Evolutionary conservation across 1,140 invertebrate genomes (phyloP).

Genomic region (Hyposmocoma kahamanoa): DNA sequence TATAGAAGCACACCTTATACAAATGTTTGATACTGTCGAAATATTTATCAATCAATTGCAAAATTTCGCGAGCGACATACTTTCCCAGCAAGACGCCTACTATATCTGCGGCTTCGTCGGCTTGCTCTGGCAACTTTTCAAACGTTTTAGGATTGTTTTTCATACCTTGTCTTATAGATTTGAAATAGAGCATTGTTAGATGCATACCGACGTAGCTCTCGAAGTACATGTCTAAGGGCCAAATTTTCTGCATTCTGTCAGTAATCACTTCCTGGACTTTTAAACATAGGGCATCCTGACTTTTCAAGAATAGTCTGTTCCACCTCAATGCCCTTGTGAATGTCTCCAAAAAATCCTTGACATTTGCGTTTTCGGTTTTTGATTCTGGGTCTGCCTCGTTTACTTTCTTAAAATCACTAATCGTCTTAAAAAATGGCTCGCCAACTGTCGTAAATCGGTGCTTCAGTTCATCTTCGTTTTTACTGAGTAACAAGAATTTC

Average conservation of each 20-base stretch:
- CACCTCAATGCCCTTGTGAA: constrained; percentile 32
- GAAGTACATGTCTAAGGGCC: constrained; percentile 31
- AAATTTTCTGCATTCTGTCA: constrained; percentile 21
- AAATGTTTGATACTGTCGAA: constrained; percentile 34
- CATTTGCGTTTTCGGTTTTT: neutral
- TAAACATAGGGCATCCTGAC: constrained; percentile 22
- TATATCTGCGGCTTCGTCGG: constrained; percentile 22
- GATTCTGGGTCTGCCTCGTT: constrained; percentile 4
- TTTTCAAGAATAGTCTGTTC: constrained; percentile 31
- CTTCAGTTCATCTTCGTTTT: constrained; percentile 24
- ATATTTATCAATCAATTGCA: constrained; percentile 28
- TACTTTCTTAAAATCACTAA: constrained; percentile 18
- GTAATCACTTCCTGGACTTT: constrained; percentile 31
- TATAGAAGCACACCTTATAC: constrained; percentile 21
- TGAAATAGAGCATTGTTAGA: constrained; percentile 42
- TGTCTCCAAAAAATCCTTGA: constrained; percentile 6
- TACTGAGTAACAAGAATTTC: constrained; percentile 33
- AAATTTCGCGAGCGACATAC: constrained; percentile 35
- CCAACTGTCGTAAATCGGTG: constrained; percentile 26
- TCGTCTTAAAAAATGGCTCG: constrained; percentile 26
- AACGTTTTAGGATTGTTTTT: constrained; percentile 27
- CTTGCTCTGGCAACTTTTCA: constrained; percentile 15
- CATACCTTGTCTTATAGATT: constrained; percentile 25
- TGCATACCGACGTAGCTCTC: constrained; percentile 29
- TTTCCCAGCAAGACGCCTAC: constrained; percentile 35